A percentile compares a stretch with the other conserved stretches of the same genome.
Conservation (phyloP, 2,113 vertebrate genomes). For the Globicephala melas region DNA sequence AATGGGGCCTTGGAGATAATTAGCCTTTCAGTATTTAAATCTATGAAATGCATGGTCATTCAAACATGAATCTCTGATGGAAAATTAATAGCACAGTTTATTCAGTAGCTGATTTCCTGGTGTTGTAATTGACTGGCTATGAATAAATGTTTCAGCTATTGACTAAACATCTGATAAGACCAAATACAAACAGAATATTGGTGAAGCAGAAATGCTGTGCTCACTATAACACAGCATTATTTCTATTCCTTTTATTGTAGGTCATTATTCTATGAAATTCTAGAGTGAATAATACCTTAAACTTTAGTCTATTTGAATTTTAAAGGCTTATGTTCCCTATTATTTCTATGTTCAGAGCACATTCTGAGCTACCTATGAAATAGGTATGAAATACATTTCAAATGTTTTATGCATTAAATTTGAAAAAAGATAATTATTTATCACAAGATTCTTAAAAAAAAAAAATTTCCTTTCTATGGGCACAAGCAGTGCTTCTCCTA, state of each 20-base stretch:
- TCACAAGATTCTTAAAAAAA: background rate
- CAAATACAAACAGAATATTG: conserved; percentile 21
- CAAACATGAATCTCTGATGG: conserved; percentile 66
- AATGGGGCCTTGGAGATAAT: conserved; percentile 64
- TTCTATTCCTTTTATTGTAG: background rate
- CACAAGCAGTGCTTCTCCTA: background rate
- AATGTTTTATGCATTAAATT: background rate
- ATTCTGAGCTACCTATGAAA: background rate
- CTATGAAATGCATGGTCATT: conserved; percentile 66
- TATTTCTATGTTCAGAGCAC: background rate
- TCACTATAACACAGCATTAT: background rate
- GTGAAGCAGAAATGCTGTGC: background rate
- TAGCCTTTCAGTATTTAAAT: conserved; percentile 57
- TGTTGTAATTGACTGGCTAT: conserved; percentile 59
- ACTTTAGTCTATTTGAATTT: background rate
- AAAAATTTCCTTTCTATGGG: background rate
- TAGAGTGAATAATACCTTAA: background rate
- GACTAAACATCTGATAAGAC: conserved; percentile 56
- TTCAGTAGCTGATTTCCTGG: conserved; percentile 61
- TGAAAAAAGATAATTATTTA: background rate
- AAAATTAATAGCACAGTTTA: conserved; percentile 69
- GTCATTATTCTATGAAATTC: background rate
- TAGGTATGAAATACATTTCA: background rate
- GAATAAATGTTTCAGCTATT: conserved; percentile 64
- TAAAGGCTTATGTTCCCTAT: background rate